Base-by-base conservation (phyloP, 2,797 vertebrate species). In the Gymnoscopelus microlampas region DNA sequence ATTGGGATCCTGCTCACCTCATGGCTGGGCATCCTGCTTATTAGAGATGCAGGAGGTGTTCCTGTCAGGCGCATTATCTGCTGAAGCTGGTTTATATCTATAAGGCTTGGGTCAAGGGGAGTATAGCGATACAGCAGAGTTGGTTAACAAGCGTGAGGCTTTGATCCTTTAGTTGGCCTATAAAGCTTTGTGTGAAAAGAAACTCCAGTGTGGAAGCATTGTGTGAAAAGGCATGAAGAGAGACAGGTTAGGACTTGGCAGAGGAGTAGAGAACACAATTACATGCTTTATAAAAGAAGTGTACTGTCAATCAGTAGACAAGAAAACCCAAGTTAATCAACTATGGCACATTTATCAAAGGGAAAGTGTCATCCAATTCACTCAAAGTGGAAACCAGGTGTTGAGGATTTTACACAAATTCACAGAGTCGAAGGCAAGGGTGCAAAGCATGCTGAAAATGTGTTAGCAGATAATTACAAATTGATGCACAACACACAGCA, bases 61-160 rank as follows among this genome's bases (percentile, higher is more conserved):
- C 98, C 97, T 90, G 97, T 99, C 94, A 99, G 96, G 89, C 97
- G 96, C 97, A 99, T 98, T 94, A 99, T 99, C 96, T 99, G 97
- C 93, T 98, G 98, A 94, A 99, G 97, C 93, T 99, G 97, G 96
- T 99, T 99, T 97, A 99, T 99, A 95, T 99, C 98, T 99, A 96
- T 91, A 89, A 81, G 91, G 93, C 94, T 95, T 92, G 69, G 85
- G 97, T 98, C 96, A 99, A 99, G 97, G 97, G 95, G 93, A 92
- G 95, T 95, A 95, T 91, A 94, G 88, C 82, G 93, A 96, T 94
- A 95, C 93, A 94, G 85, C 88, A 81, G 91, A 95, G 86, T 76
- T 80, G 68, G 89, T 89, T 87, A 91, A 83, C 78, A 83, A 81
- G 86, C 81, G 66, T 23, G 78, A 5, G 32, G 47, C 24, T 24